Base-by-base conservation (phyloP, 1,140 invertebrate species). In the Diorhabda sublineata region DNA sequence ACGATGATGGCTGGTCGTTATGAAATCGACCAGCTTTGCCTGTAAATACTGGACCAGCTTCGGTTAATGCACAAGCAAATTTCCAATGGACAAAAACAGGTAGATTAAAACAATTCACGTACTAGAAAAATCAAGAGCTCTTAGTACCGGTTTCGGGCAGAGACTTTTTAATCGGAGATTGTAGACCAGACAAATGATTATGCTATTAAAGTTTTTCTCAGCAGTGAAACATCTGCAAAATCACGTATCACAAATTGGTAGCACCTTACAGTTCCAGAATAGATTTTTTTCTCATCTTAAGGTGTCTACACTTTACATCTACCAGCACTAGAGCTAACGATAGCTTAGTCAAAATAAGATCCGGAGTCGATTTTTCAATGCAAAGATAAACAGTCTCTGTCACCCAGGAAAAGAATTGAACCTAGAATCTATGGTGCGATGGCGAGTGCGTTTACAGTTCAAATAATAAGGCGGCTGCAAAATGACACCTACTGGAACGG, bases 401-500 rank as follows among this genome's bases (percentile, higher is more conserved):
- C 66, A 66, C 44, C 66, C 57, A 42, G 61, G 64, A 58, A 67
- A 64, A 62, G 63, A 70, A 52, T 68, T 67, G 61, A 67, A 65
- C 6, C 60, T 68, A 60, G 64, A 70, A 66, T 45, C 64, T 45
- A 68, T 68, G 67, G 42, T 68, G 3, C 58, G 64, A n/a, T 65
- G 62, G 68, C n/a, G 61, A 43, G 69, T 65, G 42, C 57, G 69
- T 66, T 58, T 67, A 62, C 68, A 41, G 26, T 69, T 43, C 56
- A 72, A 56, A 68, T 71, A 11, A 70, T 67, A 26, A 68, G 67
- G 73, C 69, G 80, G 45, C 58, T 77, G 58, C 44, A 74, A 67
- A 74, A 67, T 45, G 9, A 77, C n/a, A 78, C 75, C 11, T 76
- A 79, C 65, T 76, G 67, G 52, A 78, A 74, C n/a, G 79, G 78